These are phyloP conservation scores for Peribatodes rhomboidaria DNA, from an alignment of 2,888 invertebrate genomes.

Conservation along the genomic window DNA sequence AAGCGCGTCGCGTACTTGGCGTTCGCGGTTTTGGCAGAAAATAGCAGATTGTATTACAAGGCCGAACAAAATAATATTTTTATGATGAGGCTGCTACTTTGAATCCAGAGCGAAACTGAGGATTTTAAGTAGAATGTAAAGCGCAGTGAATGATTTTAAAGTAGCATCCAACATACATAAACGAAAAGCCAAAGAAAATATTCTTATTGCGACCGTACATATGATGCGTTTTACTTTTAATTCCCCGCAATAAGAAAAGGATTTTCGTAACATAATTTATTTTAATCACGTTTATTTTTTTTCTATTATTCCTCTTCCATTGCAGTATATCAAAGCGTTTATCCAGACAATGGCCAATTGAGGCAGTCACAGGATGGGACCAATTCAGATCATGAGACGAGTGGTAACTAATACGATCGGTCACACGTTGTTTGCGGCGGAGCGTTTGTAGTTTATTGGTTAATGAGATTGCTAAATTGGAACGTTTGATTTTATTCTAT, in stretches of 20 bases:
- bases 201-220: too few relatives aligned
- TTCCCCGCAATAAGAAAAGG: too few relatives aligned
- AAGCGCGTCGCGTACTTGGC: slow-evolving; percentile 7
- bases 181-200: too few relatives aligned
- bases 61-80: too few relatives aligned
- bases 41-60: neutral
- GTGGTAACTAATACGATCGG: slow-evolving; percentile 21
- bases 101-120: too few relatives aligned
- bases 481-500: neutral
- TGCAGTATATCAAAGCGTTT: slow-evolving; percentile 3
- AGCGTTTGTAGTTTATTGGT: slow-evolving; percentile 40
- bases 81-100: too few relatives aligned
- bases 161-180: too few relatives aligned
- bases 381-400: slow-evolving; percentile 43
- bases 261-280: too few relatives aligned
- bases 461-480: slow-evolving; percentile 24
- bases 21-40: slow-evolving; percentile 4
- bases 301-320: neutral
- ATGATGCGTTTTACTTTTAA: too few relatives aligned
- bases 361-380: slow-evolving; percentile 47
- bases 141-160: too few relatives aligned
- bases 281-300: neutral
- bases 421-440: slow-evolving; percentile 45
- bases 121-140: too few relatives aligned
- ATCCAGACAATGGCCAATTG: slow-evolving; percentile 29